Percentiles rank a stretch among this genome's conserved stretches.
Evolutionary conservation across 2,888 invertebrate species (phyloP).

Genomic region (Pomacea canaliculata): DNA sequence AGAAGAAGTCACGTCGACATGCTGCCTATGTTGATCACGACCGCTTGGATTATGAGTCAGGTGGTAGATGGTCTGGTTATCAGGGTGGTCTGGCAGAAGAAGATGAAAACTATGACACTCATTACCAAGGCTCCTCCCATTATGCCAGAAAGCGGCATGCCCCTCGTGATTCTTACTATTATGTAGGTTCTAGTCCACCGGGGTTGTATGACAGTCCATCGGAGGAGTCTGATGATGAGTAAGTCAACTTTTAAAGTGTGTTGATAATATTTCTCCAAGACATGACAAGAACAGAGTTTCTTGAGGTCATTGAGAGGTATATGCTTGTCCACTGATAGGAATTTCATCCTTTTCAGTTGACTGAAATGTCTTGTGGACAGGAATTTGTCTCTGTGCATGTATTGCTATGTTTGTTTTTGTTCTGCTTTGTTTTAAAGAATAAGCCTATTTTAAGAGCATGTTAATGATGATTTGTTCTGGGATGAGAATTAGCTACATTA

Average conservation of each 20-base stretch:
- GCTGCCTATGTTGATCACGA: conserved; percentile 56
- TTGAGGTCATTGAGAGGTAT: not conserved
- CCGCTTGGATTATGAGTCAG: conserved; percentile 46
- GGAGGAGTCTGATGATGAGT: conserved; percentile 48
- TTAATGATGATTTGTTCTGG: no score
- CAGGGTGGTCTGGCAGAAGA: conserved; percentile 7
- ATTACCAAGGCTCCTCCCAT: not conserved
- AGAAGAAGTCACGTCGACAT: conserved; percentile 48
- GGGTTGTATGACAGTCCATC: conserved; percentile 61
- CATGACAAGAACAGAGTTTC: not conserved
- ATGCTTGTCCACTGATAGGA: no score
- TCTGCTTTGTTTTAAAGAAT: no score
- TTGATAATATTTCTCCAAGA: not conserved
- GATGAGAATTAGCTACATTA: no score
- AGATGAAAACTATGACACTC: conserved; percentile 6
- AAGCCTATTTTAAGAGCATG: no score
- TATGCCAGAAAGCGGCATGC: not conserved
- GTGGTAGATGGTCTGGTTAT: conserved; percentile 15
- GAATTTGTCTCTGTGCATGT: no score
- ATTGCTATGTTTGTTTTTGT: no score
- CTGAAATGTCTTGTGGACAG: no score
- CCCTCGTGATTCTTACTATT: not conserved
- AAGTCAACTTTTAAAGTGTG: conserved; percentile 9
- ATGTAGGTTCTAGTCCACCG: conserved; percentile 28
- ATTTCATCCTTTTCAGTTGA: no score